These are phyloP conservation scores for Vireo griseus DNA, from an alignment of 2,797 vertebrate genomes.

Conservation along the genomic window DNA sequence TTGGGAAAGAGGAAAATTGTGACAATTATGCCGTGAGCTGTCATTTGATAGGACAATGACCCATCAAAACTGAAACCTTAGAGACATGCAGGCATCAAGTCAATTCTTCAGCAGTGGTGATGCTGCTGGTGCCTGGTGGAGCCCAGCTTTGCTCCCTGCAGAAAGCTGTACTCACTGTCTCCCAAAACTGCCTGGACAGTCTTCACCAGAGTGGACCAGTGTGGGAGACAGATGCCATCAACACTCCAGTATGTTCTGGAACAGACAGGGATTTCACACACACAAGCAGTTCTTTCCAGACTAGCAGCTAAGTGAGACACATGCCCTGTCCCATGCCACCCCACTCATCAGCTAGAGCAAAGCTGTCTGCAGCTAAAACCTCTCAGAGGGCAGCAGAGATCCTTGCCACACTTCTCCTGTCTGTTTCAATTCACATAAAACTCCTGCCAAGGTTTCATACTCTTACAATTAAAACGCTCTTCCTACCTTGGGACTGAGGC, in stretches of 20 bases:
- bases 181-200: neutral
- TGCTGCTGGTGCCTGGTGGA: neutral
- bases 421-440: constrained; percentile 6
- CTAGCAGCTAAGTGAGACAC: neutral
- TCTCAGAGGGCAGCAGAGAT: neutral
- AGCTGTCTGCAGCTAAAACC: neutral
- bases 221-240: neutral
- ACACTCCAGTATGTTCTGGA: neutral
- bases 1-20: neutral
- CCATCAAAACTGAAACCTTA: neutral
- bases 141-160: neutral
- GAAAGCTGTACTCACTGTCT: neutral
- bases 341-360: neutral
- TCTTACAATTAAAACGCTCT: neutral
- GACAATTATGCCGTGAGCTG: neutral
- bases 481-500: neutral
- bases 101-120: accelerated
- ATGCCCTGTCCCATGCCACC: neutral
- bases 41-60: neutral
- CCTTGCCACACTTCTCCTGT: neutral
- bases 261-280: neutral
- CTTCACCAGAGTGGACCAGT: neutral
- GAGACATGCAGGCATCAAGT: neutral
- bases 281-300: neutral
- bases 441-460: neutral